Evolutionary conservation across 1,140 invertebrate species (phyloP), one percentile per base, ranked within the genome.

Genomic region (Calosoma granatense): DNA sequence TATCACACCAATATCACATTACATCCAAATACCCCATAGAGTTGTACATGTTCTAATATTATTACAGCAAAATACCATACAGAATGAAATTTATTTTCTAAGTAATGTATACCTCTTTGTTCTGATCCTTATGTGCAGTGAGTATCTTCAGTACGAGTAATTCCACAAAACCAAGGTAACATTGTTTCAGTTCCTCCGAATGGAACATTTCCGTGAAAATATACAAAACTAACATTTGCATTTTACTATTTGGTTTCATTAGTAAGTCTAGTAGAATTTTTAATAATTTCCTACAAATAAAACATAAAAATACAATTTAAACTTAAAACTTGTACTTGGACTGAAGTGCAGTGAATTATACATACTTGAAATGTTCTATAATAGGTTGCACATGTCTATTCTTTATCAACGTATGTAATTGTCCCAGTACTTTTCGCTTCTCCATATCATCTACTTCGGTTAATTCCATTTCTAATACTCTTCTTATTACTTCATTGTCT

Each of bases 101-200:
- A 12, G 15, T 4, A 47, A 36, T 36, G 6, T 36, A 47, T 72
- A 90, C 86, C 74, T 91, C 87, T 70, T 86, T 85, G 65, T 82
- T 85, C 55, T 80, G 74, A 62, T 86, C 81, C 61, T 84, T 86
- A 71, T 94, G 90, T 59, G 88, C 86, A 65, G 91, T 83, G 57
- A 96, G 81, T 15, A 96, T 85, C 72, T 88, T 88, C 19, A 96
- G 72, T 53, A 94, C 83, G 17, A 94, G 85, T 6, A 97, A 76
- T 73, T 97, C 93, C 19, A 90, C 83, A 71, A 90, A 97, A 64
- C 85, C 83, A 43, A 84, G 79, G 79, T 94, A 95, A 58, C 81
- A 82, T 59, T 82, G 73, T 14, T 86, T 73, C 67, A 94, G 82
- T 65, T 86, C 80, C 26, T 81, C 78, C 56, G 85, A 82, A 60